phyloP scores from a whole-genome alignment of 2,113 vertebrate species.

The Rattus rattus region DNA sequence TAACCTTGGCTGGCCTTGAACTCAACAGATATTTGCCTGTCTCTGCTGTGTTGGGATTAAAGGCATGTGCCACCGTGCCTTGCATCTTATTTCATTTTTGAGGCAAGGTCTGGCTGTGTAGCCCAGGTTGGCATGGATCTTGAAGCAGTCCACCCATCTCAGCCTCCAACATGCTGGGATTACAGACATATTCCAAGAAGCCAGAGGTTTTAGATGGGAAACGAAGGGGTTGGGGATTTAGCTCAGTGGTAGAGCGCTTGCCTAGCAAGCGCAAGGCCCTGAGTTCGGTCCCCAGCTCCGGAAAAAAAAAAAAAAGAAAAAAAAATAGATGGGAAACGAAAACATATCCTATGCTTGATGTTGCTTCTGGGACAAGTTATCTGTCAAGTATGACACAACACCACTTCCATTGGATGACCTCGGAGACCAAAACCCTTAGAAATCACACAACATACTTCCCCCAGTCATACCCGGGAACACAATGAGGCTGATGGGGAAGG shows the following conservation, averaged over 20 bases:
- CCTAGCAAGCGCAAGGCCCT: too few relatives aligned
- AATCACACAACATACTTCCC: not conserved
- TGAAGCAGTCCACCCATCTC: not conserved
- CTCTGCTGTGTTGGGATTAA: not conserved
- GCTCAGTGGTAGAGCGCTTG: too few relatives aligned
- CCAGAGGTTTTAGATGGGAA: slow-evolving; percentile 4
- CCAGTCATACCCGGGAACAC: not conserved
- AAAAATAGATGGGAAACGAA: slow-evolving; percentile 35
- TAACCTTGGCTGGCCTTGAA: not conserved
- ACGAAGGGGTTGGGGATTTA: too few relatives aligned
- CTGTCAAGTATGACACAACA: not conserved
- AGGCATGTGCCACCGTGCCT: not conserved
- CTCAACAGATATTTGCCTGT: not conserved
- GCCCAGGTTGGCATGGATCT: not conserved
- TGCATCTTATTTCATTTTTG: not conserved
- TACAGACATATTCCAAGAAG: not conserved
- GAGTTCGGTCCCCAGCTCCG: too few relatives aligned
- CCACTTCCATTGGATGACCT: not conserved
- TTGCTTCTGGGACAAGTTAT: slow-evolving; percentile 15
- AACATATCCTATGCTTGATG: not conserved
- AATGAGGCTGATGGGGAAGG: not conserved
- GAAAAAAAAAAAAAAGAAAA: too few relatives aligned
- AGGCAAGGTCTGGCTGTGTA: not conserved
- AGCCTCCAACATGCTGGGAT: not conserved
- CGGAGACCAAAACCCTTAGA: not conserved